Percentiles rank a stretch among this genome's conserved stretches.
These are phyloP conservation scores for Pogonomyrmex californicus DNA, from an alignment of 1,140 invertebrate species.

Conservation along the genomic window DNA sequence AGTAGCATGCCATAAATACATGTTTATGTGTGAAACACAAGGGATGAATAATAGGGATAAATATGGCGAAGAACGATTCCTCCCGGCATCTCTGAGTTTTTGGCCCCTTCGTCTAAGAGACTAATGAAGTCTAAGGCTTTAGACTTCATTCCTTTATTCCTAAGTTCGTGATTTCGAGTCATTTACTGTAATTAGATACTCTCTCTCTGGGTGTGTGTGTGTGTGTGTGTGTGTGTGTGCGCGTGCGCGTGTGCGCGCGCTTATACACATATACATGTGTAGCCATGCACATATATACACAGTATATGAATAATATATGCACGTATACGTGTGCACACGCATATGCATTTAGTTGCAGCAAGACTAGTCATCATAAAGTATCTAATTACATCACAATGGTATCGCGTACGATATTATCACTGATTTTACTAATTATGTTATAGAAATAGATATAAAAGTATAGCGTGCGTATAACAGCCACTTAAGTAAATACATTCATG, in stretches of 20 bases:
- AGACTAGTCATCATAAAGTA: slow-evolving; percentile 38
- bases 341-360: slow-evolving; percentile 30
- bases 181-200: slow-evolving; percentile 21
- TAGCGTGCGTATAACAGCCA: slow-evolving; percentile 39
- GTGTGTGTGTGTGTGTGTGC: background rate
- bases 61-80: too few relatives aligned
- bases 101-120: too few relatives aligned
- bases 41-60: too few relatives aligned
- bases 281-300: background rate
- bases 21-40: too few relatives aligned
- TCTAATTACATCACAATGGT: slow-evolving; percentile 31
- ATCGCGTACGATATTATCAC: slow-evolving; percentile 18
- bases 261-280: background rate
- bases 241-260: background rate
- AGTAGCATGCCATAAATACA: too few relatives aligned
- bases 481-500: slow-evolving; percentile 14
- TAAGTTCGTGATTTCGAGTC: slow-evolving; percentile 21
- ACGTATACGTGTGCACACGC: background rate
- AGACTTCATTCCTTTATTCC: too few relatives aligned
- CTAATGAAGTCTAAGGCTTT: too few relatives aligned
- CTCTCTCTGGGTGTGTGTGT: background rate
- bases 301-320: too few relatives aligned
- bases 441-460: slow-evolving; percentile 38
- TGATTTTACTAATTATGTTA: slow-evolving; percentile 31
- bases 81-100: too few relatives aligned